Base-by-base conservation (phyloP, 1,140 invertebrate species). In the Tribolium castaneum region DNA sequence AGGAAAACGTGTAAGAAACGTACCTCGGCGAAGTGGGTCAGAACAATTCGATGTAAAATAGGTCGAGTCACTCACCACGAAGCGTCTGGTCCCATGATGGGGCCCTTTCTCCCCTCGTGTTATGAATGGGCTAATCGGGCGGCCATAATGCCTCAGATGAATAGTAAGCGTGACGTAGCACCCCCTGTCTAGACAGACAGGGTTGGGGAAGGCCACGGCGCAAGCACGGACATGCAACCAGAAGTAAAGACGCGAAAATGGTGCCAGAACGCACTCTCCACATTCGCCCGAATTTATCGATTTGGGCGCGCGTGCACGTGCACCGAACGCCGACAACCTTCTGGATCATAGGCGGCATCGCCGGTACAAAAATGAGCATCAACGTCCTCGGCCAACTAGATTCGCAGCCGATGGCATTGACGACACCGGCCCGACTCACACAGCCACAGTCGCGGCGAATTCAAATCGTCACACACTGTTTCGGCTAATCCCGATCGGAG, bases 201-300 rank as follows among this genome's bases (percentile, higher is more conserved):
- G 66, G 51, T 75, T 75, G 80, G 80, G 80, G 75, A 59, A 77
- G 76, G 75, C 76, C 73, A 80, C 59, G 76, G 80, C 81, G 81
- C 81, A 82, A 50, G 75, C 78, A 80, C 81, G 80, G 81, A 82
- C 80, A 81, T 82, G 79, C 79, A 82, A 76, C 73, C 79, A 76
- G 79, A 80, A 80, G 76, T 39, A 66, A 50, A 75, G 71, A 73
- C 71, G 71, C 71, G 59, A 66, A 66, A 66, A 66, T 66, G 59
- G 59, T 66, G 70, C 45, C 50, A 72, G 59, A 72, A 72, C 50
- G 50, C 39, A 72, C 70, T 51, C 70, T 72, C 70, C 50, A 50
- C 45, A 73, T 73, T 72, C 22, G 71, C 52, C 13, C 49, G 52
- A 73, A 73, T 16, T 51, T 72, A 73, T 73, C 71, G 71, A 73